Percentiles rank a stretch among this genome's conserved stretches.
Evolutionary conservation across 2,888 invertebrate genomes (phyloP).

Genomic region (Hemistola chrysoprasaria): DNA sequence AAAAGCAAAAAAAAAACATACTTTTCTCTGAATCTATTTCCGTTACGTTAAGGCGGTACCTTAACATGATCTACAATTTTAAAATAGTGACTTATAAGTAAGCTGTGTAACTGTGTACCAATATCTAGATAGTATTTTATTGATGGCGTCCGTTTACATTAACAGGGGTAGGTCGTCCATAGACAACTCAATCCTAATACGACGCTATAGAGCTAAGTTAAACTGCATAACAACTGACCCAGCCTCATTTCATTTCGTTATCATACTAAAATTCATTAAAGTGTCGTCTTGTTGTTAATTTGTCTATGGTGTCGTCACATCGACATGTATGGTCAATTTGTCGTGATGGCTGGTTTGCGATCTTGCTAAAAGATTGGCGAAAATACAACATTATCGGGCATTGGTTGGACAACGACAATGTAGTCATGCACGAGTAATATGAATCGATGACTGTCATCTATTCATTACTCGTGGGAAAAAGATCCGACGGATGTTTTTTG

Average conservation of each 20-base stretch:
- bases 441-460: constrained; percentile 33
- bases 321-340: constrained; percentile 55
- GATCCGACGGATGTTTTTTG: constrained; percentile 29
- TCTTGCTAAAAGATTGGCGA: constrained; percentile 6
- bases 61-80: constrained; percentile 9
- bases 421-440: background rate
- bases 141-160: constrained; percentile 72
- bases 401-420: too few species aligned
- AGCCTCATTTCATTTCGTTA: too few species aligned
- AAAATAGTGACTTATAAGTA: background rate
- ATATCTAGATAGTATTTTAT: constrained; percentile 43
- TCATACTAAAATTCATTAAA: too few species aligned
- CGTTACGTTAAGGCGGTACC: constrained; percentile 4
- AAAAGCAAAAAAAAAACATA: too few species aligned
- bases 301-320: too few species aligned
- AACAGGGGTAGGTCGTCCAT: constrained; percentile 58
- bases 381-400: background rate
- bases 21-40: background rate
- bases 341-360: constrained; percentile 54
- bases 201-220: too few species aligned
- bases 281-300: too few species aligned
- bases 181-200: too few species aligned
- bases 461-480: constrained; percentile 47
- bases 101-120: too few species aligned
- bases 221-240: too few species aligned